These are phyloP conservation scores for Ficedula albicollis DNA, from an alignment of 2,797 vertebrate genomes.

Conservation along the genomic window DNA sequence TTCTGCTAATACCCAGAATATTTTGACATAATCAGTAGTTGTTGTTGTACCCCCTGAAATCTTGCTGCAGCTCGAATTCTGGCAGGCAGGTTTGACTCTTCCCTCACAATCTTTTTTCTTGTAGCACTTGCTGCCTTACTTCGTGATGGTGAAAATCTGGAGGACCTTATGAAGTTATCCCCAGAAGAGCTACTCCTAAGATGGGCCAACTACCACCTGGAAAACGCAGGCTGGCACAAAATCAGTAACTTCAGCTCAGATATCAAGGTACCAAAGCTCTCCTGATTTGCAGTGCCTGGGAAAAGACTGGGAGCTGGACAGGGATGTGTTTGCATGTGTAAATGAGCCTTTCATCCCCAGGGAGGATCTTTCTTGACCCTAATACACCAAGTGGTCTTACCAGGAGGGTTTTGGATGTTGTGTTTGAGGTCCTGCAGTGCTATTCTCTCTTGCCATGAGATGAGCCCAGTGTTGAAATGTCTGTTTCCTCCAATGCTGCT, in stretches of 20 bases:
- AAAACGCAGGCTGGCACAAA: constrained; percentile 86
- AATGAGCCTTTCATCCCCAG: neutral
- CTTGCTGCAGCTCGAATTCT: neutral
- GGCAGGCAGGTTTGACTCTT: neutral
- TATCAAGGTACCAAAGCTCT: constrained; percentile 85
- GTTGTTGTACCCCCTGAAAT: neutral
- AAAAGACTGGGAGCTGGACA: neutral
- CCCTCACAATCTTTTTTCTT: neutral
- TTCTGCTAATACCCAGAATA: neutral
- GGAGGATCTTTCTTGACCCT: neutral
- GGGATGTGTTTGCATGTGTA: neutral
- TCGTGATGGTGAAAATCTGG: constrained; percentile 91
- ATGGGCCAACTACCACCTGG: constrained; percentile 96
- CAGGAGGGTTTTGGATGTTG: rapidly evolving
- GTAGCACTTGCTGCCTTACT: constrained; percentile 93
- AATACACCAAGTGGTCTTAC: neutral
- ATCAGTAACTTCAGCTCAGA: constrained; percentile 96
- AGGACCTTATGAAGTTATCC: constrained; percentile 95
- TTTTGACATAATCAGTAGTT: neutral
- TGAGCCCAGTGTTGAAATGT: neutral
- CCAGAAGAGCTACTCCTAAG: constrained; percentile 94
- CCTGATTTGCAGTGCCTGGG: neutral
- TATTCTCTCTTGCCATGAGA: neutral
- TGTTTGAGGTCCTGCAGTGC: neutral
- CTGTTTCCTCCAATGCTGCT: neutral